Percentiles rank a stretch among this genome's conserved stretches.
Conservation (phyloP, 1,140 invertebrate species). For the Bombus impatiens region DNA sequence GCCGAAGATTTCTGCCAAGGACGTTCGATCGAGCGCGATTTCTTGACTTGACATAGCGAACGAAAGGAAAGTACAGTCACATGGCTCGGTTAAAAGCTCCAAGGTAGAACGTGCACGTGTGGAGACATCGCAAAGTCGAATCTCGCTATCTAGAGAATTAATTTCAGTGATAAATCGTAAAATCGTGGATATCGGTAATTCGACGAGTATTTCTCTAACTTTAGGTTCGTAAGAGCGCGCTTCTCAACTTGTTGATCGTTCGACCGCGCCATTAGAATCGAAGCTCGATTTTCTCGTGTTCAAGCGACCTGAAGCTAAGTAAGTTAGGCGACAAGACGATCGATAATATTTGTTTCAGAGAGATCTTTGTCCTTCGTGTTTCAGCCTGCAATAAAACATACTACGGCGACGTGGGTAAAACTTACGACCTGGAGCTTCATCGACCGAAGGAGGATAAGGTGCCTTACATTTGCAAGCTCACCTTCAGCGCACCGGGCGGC, state of each 20-base stretch:
- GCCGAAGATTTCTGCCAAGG: not conserved
- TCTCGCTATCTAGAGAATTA: not conserved
- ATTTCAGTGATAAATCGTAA: not conserved
- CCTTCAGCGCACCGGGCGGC: constrained; percentile 92
- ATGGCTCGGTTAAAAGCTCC: not conserved
- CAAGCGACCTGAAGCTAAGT: too few relatives aligned
- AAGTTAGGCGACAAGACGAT: not conserved
- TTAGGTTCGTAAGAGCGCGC: too few relatives aligned
- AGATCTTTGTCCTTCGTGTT: constrained; percentile 65
- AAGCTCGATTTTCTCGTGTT: not conserved
- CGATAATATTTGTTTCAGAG: not conserved
- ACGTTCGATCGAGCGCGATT: not conserved
- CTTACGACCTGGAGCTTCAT: constrained; percentile 91
- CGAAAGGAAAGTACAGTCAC: not conserved
- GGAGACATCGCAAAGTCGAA: not conserved
- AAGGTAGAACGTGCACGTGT: not conserved
- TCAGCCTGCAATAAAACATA: constrained; percentile 94
- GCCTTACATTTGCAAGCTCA: constrained; percentile 92
- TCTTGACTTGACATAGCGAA: not conserved
- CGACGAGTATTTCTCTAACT: not conserved
- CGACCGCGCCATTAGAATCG: too few relatives aligned
- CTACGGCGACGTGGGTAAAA: constrained; percentile 91
- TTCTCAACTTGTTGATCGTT: too few relatives aligned
- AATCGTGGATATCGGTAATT: not conserved
- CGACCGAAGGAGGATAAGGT: constrained; percentile 91